phyloP scores from a whole-genome alignment of 2,888 invertebrate species.

The Drosophila percnosoma region DNA sequence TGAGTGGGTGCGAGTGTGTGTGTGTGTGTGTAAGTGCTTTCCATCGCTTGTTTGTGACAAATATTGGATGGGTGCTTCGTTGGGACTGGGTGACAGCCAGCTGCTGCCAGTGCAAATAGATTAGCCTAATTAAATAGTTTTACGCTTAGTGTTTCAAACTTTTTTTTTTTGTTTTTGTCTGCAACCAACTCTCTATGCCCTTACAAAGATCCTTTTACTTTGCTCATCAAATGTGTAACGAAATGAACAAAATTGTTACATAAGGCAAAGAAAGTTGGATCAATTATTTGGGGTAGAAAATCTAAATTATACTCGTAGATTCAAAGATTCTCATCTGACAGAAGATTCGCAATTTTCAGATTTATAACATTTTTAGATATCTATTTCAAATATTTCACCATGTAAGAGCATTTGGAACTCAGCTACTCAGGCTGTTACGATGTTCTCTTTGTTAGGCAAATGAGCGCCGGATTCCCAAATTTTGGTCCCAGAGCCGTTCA shows the following conservation, averaged over 20 bases:
- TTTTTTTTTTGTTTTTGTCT: conserved; percentile 2
- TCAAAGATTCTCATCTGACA: not conserved
- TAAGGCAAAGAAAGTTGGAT: not conserved
- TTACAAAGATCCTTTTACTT: not conserved
- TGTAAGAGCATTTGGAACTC: conserved; percentile 6
- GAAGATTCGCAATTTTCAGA: not conserved
- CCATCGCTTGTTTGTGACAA: conserved; percentile 20
- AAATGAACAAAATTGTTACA: not conserved
- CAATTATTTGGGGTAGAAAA: not conserved
- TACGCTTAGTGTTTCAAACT: conserved; percentile 40
- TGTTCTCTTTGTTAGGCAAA: conserved; percentile 32
- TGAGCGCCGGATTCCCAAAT: conserved; percentile 30
- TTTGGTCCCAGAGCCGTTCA: conserved; percentile 10
- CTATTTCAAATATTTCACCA: not conserved
- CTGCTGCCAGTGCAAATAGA: conserved; percentile 60
- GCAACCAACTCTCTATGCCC: not conserved
- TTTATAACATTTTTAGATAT: not conserved
- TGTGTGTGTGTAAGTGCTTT: conserved; percentile 13
- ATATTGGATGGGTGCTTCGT: conserved; percentile 19
- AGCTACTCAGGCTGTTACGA: not conserved
- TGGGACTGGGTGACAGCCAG: conserved; percentile 6
- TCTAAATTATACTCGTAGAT: not conserved
- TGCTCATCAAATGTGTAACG: not conserved
- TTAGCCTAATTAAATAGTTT: conserved; percentile 74
- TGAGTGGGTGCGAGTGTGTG: not conserved